A percentile compares a stretch with the other conserved stretches of the same genome.
These are phyloP conservation scores for Noturus placidus DNA, from an alignment of 2,113 vertebrate genomes.

Conservation along the genomic window DNA sequence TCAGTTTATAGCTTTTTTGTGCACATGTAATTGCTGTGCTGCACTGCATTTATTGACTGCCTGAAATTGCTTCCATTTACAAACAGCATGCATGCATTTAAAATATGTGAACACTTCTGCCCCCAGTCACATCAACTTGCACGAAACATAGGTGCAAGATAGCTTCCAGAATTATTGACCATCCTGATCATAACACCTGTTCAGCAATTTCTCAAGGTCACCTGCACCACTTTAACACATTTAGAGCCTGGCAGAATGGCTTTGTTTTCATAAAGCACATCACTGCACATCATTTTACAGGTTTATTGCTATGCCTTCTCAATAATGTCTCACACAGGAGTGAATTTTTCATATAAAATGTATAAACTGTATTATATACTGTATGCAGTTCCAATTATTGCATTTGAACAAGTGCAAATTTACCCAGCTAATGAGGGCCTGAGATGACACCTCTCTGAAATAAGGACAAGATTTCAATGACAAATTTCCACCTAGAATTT, in stretches of 20 bases:
- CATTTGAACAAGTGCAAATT: constrained; percentile 1
- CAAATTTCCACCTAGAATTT: neutral
- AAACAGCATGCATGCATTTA: constrained; percentile 1
- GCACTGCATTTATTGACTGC: constrained; percentile 20
- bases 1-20: neutral
- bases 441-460: neutral
- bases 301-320: constrained; percentile 2
- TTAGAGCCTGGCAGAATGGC: neutral
- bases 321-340: neutral
- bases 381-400: constrained; percentile 13
- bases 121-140: neutral
- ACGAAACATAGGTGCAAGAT: neutral
- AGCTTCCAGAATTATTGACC: neutral
- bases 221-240: neutral
- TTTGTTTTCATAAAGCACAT: neutral
- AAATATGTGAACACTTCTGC: neutral
- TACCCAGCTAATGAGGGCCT: neutral
- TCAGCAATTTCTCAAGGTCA: constrained; percentile 4
- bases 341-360: neutral
- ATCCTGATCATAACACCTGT: neutral
- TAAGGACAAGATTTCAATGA: neutral
- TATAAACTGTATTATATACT: neutral
- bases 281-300: neutral
- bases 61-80: constrained; percentile 20
- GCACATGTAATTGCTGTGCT: constrained; percentile 9